Evolutionary conservation across 2,797 vertebrate genomes (phyloP), one percentile per base, ranked within the genome.

Genomic region (Muraenolepis orangiensis): DNA sequence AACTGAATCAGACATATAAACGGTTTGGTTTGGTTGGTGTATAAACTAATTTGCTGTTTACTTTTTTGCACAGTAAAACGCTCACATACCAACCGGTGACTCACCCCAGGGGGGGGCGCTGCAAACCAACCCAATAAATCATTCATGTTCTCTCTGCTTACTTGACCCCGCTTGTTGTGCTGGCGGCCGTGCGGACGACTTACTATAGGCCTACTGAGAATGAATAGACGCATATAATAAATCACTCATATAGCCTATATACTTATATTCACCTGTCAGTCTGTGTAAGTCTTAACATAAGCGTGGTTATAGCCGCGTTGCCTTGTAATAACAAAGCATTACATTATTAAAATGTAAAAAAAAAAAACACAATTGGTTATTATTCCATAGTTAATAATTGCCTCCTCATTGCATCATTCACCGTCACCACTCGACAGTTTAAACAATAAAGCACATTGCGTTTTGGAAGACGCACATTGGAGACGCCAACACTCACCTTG

Each of bases 91-190:
- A 3, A 11, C 13, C 13, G 51, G 29, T 34, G 7, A 34, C 32
- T 57, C 51, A 71, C 81, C 85, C 87, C 75, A 66, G 79, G 84
- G 79, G 84, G 79, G 81, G 90, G 87, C 85, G 87, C 87, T 88
- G 77, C 72, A 76, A 80, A 32, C 81, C 78, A 72, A 70, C 71
- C 26, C 76, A 83, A 86, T 88, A 85, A 87, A 88, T 82, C 61
- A 85, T 85, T 29, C 73, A 74, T 0, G 77, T 10, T 78, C 78
- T 78, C 78, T 84, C 76, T 66, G 79, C 73, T 80, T 66, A 78
- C 69, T 80, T 90, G 86, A 86, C 84, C 80, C 82, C 74, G 6
- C 64, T 71, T n/a, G n/a, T 78, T 57, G 16, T 23, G 51, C 51
- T n/a, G 20, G 20, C 51, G 20, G 20, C 51, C 13, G 20, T 18